Conservation (phyloP, 1,140 invertebrate genomes). For the Aphelinus atriplicis region DNA sequence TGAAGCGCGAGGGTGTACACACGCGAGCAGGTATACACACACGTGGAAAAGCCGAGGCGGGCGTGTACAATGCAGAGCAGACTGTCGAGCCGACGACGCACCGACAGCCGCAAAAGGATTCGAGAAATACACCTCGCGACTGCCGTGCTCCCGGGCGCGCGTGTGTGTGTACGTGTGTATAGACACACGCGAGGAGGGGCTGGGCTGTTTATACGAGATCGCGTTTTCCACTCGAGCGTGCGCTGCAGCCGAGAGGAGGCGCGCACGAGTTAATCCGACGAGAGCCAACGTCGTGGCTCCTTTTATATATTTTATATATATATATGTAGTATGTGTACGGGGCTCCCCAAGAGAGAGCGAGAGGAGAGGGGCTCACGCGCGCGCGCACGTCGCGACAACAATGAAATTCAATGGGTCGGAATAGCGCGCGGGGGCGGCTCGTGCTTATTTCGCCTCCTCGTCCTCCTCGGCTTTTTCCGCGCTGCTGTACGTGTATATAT, state of each 20-base stretch:
- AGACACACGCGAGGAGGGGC: background rate
- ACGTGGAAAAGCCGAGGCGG: too few relatives aligned
- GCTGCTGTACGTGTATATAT: background rate
- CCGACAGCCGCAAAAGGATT: too few relatives aligned
- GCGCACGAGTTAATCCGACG: conserved; percentile 30
- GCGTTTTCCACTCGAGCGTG: conserved; percentile 29
- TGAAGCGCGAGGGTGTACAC: too few relatives aligned
- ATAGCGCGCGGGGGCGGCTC: background rate
- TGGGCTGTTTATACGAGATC: conserved; percentile 20
- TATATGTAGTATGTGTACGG: too few relatives aligned
- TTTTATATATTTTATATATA: too few relatives aligned
- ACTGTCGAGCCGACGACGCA: too few relatives aligned
- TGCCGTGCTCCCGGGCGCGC: background rate
- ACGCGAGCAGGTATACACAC: too few relatives aligned
- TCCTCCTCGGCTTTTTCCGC: background rate
- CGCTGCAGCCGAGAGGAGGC: background rate
- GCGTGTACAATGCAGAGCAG: too few relatives aligned
- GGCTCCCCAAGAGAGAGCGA: too few relatives aligned
- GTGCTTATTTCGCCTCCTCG: background rate
- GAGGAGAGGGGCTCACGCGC: too few relatives aligned
- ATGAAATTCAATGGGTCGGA: conserved; percentile 38
- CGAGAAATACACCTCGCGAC: too few relatives aligned
- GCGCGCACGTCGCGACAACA: background rate
- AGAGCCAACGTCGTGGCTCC: conserved; percentile 5
- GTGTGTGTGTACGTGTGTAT: background rate